Evolutionary conservation across 2,888 invertebrate species (phyloP), one percentile per base, ranked within the genome.

Genomic region (Rapana venosa): DNA sequence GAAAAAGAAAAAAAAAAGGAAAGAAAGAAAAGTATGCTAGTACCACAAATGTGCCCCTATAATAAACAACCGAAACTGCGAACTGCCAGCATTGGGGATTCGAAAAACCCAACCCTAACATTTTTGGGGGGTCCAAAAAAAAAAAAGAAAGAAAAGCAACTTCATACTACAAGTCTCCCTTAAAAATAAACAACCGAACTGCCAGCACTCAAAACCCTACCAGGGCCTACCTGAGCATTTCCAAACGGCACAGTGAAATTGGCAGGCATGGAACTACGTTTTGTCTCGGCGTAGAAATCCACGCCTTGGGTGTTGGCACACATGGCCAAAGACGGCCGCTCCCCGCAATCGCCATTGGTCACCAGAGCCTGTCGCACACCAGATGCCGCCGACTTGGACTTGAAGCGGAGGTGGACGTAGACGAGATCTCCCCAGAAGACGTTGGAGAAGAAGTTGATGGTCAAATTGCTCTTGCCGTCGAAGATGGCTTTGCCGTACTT

Each of bases 341-440:
- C 92, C 35, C 91, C 91, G 89, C 94, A 94, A 90, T 94, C 93
- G 26, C 93, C 93, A 88, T 94, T 94, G 85, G 93, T 91, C 11
- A 94, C 90, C 26, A 94, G 88, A 2, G 93, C 93, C 58, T 92
- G 92, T 6, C 86, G 86, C 22, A 56, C 36, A 1, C 20, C 66
- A 8, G 83, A 66, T 15, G 56, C 87, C 13, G 15, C n/a, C 36
- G 91, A 90, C 0, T 66, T 83, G 35, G 91, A 92, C 66, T 90
- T 92, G 90, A 93, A 93, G 22, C 92, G 92, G n/a, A 93, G 88
- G 87, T 92, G 92, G n/a, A 94, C 92, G 79, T 92, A 90, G 58
- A 94, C 90, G 11, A 92, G 93, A 22, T 70, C 86, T 30, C 93
- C 90, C 92, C 91, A 84, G 91, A 93, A 84, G 92, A 90, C 74